Evolutionary conservation across 2,113 vertebrate genomes (phyloP).

Genomic region (Oenanthe melanoleuca): DNA sequence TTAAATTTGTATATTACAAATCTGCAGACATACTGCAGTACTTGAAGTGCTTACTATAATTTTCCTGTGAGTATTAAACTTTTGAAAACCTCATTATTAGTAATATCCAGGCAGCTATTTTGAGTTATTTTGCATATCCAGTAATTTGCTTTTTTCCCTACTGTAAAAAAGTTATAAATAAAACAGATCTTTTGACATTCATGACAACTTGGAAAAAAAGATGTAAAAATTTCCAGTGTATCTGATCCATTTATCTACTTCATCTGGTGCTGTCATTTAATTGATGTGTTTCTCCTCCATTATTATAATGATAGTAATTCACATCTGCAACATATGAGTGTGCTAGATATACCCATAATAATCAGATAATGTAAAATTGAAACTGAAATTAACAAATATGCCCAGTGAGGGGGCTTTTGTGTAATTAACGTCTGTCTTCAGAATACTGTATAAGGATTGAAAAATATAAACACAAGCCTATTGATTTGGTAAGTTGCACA

Average conservation of each 20-base stretch:
- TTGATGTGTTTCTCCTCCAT: background rate
- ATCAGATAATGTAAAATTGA: background rate
- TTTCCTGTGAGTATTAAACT: background rate
- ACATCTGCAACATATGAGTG: background rate
- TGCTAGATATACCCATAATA: background rate
- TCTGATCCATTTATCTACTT: background rate
- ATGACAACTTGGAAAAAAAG: background rate
- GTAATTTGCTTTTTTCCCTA: background rate
- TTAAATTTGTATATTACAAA: background rate
- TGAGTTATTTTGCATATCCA: background rate
- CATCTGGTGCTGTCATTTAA: background rate
- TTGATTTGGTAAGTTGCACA: background rate
- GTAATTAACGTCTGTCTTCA: background rate
- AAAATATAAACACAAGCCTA: background rate
- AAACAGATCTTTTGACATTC: background rate
- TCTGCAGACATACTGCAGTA: background rate
- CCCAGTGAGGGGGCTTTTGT: rapidly evolving
- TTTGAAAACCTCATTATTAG: background rate
- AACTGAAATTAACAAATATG: background rate
- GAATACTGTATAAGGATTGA: background rate
- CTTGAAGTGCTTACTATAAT: background rate
- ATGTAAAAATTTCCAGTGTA: background rate
- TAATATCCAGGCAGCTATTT: background rate
- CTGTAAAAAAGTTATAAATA: background rate
- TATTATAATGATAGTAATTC: background rate